These are phyloP conservation scores for Drosophila santomea DNA, from an alignment of 1,140 invertebrate species.

Conservation along the genomic window DNA sequence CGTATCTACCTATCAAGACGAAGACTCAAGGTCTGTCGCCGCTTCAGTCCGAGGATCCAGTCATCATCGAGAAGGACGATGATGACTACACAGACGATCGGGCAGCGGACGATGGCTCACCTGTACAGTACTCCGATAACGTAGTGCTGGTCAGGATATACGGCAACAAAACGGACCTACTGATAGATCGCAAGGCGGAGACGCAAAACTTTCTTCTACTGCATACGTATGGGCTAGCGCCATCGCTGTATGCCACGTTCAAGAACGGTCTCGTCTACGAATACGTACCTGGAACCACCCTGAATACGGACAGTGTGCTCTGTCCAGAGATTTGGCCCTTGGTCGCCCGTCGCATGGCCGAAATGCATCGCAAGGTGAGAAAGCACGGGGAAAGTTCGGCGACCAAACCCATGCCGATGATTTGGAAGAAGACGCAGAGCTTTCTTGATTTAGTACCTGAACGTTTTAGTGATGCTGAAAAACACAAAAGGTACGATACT, in stretches of 20 bases:
- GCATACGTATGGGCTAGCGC: conserved; percentile 91
- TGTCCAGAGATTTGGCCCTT: conserved; percentile 90
- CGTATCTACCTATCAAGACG: conserved; percentile 55
- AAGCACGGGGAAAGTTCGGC: conserved; percentile 28
- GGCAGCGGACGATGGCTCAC: conserved; percentile 60
- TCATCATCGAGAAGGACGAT: conserved; percentile 32
- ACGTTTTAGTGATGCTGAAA: conserved; percentile 87
- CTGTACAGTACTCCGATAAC: conserved; percentile 86
- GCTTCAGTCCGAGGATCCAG: conserved; percentile 40
- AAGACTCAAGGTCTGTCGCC: conserved; percentile 48
- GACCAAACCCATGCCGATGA: conserved; percentile 85
- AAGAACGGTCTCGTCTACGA: conserved; percentile 97
- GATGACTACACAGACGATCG: conserved; percentile 11
- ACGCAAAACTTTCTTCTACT: conserved; percentile 90
- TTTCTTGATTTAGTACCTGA: conserved; percentile 91
- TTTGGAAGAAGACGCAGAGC: conserved; percentile 91
- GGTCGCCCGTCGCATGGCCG: conserved; percentile 92
- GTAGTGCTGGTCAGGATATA: conserved; percentile 95
- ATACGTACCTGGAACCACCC: conserved; percentile 93
- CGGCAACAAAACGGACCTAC: conserved; percentile 96
- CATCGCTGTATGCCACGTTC: conserved; percentile 95
- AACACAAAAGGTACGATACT: conserved; percentile 87
- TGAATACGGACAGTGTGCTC: conserved; percentile 90
- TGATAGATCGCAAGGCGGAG: conserved; percentile 96
- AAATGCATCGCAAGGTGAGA: conserved; percentile 89